Percentiles rank a stretch among this genome's conserved stretches.
Evolutionary conservation across 2,797 vertebrate species (phyloP).

Genomic region (Chlorospingus flavigularis): DNA sequence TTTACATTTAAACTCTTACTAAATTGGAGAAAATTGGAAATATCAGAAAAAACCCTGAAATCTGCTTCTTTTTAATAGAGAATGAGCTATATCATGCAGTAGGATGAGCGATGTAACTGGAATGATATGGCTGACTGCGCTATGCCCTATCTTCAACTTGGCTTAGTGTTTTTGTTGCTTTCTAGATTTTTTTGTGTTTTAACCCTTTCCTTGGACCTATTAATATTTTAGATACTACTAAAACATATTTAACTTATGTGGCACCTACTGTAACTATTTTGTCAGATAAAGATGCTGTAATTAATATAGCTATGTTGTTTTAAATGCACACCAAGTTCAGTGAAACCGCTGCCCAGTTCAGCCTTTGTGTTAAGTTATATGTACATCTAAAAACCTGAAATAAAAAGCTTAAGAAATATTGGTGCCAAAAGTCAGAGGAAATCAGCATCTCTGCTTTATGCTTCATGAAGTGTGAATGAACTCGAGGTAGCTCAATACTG

Average conservation of each 20-base stretch:
- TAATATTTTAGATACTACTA: background rate
- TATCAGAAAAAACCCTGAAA: background rate
- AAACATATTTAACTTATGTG: background rate
- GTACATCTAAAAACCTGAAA: background rate
- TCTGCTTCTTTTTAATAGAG: background rate
- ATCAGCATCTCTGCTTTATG: background rate
- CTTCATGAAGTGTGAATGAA: slow-evolving; percentile 30
- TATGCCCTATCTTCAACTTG: background rate
- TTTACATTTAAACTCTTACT: background rate
- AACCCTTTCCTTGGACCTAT: background rate
- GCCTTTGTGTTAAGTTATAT: background rate
- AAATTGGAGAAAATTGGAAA: background rate
- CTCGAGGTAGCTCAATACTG: background rate
- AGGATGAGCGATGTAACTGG: background rate
- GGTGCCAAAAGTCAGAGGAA: slow-evolving; percentile 16
- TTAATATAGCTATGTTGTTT: background rate
- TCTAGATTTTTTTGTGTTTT: background rate
- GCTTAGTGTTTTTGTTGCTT: background rate
- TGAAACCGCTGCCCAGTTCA: background rate
- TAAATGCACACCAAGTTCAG: background rate
- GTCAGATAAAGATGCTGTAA: background rate
- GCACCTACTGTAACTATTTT: background rate
- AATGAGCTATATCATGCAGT: background rate
- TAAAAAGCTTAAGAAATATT: slow-evolving; percentile 44
- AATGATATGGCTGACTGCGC: background rate